Evolutionary conservation across 1,140 invertebrate genomes (phyloP).

Genomic region (Magallana gigas): DNA sequence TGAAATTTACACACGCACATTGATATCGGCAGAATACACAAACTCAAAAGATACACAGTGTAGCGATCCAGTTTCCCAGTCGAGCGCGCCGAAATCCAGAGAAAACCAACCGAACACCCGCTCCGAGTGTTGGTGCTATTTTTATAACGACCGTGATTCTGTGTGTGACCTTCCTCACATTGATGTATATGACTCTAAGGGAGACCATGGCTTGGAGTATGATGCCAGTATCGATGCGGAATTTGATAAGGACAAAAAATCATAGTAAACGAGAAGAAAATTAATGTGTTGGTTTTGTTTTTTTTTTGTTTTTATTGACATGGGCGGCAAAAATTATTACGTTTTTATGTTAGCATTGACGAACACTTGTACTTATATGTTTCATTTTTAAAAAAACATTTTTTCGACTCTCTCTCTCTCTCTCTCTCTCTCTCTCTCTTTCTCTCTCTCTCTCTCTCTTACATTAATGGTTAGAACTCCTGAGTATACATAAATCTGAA

Average conservation of each 20-base stretch:
- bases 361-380: no score
- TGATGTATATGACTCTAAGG: background rate
- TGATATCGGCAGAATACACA: background rate
- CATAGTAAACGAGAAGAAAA: background rate
- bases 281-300: background rate
- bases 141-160: conserved; percentile 5
- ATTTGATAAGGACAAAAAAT: background rate
- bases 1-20: background rate
- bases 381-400: no score
- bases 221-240: background rate
- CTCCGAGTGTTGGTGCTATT: conserved; percentile 25
- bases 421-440: no score
- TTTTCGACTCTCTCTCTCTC: no score
- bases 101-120: background rate
- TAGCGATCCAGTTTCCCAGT: background rate
- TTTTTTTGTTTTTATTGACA: background rate
- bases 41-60: background rate
- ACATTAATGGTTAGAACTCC: no score
- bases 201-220: background rate
- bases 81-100: background rate
- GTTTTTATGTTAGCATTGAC: no score
- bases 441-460: no score
- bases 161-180: background rate
- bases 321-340: background rate
- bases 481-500: no score